Percentiles rank a stretch among this genome's conserved stretches.
Conservation (phyloP, 2,113 vertebrate genomes). For the Thymallus thymallus region DNA sequence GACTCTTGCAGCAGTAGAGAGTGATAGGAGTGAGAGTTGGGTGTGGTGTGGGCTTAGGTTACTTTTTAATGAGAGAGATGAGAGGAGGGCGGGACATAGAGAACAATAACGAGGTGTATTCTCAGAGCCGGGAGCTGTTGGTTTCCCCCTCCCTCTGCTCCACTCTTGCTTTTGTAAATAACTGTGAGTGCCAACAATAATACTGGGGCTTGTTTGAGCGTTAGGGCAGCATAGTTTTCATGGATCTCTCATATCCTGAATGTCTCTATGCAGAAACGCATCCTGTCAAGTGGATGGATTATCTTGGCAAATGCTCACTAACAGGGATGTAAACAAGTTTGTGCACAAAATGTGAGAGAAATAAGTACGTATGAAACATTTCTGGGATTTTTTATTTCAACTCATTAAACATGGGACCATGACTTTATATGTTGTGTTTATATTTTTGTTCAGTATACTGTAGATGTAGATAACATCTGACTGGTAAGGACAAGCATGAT, state of each 20-base stretch:
- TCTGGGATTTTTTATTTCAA: too few relatives aligned
- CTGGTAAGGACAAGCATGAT: too few relatives aligned
- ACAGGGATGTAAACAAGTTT: too few relatives aligned
- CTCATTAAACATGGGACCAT: too few relatives aligned
- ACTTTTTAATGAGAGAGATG: not conserved
- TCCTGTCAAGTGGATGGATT: not conserved
- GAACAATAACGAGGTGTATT: conserved; percentile 18
- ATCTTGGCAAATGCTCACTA: not conserved
- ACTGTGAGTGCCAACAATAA: conserved; percentile 30
- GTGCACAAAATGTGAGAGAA: too few relatives aligned
- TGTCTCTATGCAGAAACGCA: not conserved
- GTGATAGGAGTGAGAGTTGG: not conserved
- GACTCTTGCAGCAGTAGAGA: not conserved
- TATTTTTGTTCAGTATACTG: too few relatives aligned
- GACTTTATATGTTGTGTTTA: too few relatives aligned
- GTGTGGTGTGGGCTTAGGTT: conserved; percentile 18
- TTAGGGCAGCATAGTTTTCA: conserved; percentile 10
- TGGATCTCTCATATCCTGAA: not conserved
- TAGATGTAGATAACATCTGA: too few relatives aligned
- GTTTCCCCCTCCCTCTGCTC: conserved; percentile 16
- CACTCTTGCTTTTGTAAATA: conserved; percentile 37
- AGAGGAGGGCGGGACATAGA: not conserved
- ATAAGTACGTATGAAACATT: too few relatives aligned
- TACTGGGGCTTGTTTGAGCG: conserved; percentile 14
- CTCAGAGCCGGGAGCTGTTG: conserved; percentile 11